These are phyloP conservation scores for Toxostoma redivivum DNA, from an alignment of 2,113 vertebrate species.

Conservation along the genomic window DNA sequence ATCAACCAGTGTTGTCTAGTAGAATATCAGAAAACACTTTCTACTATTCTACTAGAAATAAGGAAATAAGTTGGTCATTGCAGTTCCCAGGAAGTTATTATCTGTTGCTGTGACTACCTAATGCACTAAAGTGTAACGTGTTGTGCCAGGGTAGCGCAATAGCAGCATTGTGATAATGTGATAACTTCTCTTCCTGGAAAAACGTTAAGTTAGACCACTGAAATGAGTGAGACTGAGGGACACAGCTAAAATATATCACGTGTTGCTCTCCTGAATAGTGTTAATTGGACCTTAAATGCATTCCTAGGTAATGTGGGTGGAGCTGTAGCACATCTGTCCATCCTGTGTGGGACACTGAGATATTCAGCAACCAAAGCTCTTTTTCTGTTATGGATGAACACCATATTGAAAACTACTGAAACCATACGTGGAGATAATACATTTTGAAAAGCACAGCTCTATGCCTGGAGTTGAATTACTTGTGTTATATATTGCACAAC, in stretches of 20 bases:
- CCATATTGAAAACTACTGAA: neutral
- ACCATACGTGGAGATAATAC: accelerated
- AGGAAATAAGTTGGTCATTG: neutral
- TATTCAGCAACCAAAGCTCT: neutral
- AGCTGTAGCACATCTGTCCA: neutral
- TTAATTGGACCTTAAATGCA: neutral
- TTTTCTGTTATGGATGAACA: neutral
- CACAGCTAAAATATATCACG: neutral
- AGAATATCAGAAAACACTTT: neutral
- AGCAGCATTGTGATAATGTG: neutral
- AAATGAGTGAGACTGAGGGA: neutral
- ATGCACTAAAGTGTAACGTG: neutral
- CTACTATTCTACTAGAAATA: neutral
- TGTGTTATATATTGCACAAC: neutral
- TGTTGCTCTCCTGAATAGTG: neutral
- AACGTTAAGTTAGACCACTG: neutral
- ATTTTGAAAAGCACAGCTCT: neutral
- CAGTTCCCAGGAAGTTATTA: neutral
- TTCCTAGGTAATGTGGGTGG: neutral
- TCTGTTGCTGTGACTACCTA: neutral
- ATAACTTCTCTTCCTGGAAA: neutral
- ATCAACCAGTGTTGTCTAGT: neutral
- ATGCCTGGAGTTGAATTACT: neutral
- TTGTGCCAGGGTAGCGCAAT: neutral
- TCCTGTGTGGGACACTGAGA: neutral